Evolutionary conservation across 1,140 invertebrate species (phyloP), one percentile per base, ranked within the genome.

Genomic region (Bombus haemorrhoidalis): DNA sequence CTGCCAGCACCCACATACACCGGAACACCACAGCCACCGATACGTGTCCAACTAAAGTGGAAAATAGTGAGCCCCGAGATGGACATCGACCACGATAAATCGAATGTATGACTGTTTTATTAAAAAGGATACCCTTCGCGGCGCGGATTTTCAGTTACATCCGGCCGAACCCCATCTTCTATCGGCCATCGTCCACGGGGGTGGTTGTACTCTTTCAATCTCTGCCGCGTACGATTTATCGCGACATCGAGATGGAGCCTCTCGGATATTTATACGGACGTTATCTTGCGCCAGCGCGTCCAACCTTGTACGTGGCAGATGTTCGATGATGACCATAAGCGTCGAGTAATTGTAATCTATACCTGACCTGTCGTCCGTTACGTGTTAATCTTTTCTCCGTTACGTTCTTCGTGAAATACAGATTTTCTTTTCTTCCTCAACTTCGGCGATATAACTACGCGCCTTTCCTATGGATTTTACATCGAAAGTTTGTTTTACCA

Each of bases 31-130:
- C 53, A 53, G 41, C 71, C 22, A 32, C 18, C 43, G 75, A 84
- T 80, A 85, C 77, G 76, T 59, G 76, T 72, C 68, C 76, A 28
- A 5, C 32, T 37, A 64, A 80, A 85, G 76, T 80, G 83, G 83
- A 64, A 85, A 85, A 85, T 73, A 80, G 83, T 85, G 76, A 80
- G 68, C 68, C 64, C 41, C 32, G 76, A 72, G 83, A 85, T 85
- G 83, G 77, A 80, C 83, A 72, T 69, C 41, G 76, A 64, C 68
- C 53, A 6, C 77, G 83, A 85, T 85, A 85, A 85, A 85, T 80
- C 76, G 83, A 37, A 85, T 57, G 77, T 80, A 72, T 79, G 82
- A 79, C 75, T 62, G 82, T 79, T 84, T 84, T 84, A 84, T 84
- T 84, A 84, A 84, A 84, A 84, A 84, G 82, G 82, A 79, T 57